Conservation (phyloP, 2,888 invertebrate genomes). For the Ephialtes manifestator region DNA sequence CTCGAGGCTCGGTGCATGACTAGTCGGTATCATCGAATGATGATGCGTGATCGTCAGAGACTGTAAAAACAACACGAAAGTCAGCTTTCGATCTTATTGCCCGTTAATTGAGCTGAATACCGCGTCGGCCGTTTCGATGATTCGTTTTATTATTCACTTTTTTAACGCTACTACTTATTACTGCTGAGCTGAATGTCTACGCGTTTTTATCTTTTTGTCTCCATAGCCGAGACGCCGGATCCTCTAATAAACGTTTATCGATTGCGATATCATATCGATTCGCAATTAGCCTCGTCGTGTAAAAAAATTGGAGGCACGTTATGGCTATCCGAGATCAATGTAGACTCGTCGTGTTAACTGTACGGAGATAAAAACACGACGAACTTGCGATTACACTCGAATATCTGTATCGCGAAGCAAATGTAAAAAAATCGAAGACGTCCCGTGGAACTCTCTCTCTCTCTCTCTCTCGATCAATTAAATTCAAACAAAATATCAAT, state of each 20-base stretch:
- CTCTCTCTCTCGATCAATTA: background rate
- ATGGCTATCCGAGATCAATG: conserved; percentile 48
- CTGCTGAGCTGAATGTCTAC: conserved; percentile 28
- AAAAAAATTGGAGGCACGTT: conserved; percentile 50
- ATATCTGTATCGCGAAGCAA: background rate
- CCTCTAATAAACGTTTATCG: background rate
- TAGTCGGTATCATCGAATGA: conserved; percentile 70
- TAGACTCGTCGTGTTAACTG: conserved; percentile 15
- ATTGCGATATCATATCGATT: conserved; percentile 6
- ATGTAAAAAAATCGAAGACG: conserved; percentile 10
- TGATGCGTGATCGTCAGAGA: conserved; percentile 42
- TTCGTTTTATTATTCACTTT: conserved; percentile 1
- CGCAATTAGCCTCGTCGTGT: conserved; percentile 28
- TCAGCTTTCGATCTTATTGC: conserved; percentile 35
- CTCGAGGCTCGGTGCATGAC: conserved; percentile 70
- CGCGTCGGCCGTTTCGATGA: conserved; percentile 25
- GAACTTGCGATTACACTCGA: conserved; percentile 23
- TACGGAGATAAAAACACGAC: conserved; percentile 23
- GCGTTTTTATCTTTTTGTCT: conserved; percentile 4
- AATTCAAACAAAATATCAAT: conserved; percentile 25
- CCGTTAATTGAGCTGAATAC: conserved; percentile 26
- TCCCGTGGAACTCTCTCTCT: background rate
- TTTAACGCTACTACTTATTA: conserved; percentile 45
- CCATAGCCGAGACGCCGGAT: background rate
- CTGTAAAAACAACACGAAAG: conserved; percentile 33